phyloP scores from a whole-genome alignment of 2,888 invertebrate species.

The Dynastes grantii region DNA sequence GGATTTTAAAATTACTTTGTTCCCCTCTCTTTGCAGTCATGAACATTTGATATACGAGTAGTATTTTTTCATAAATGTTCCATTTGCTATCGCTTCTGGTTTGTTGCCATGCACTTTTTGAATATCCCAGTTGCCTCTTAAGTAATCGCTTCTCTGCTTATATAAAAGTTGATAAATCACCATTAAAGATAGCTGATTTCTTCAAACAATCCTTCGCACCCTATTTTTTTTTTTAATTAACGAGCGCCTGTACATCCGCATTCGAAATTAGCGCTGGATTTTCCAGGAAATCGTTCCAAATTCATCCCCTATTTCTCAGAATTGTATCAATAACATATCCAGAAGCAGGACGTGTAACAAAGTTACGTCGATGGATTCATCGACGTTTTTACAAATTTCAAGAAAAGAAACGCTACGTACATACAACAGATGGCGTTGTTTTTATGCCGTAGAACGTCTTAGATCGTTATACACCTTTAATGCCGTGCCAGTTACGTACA shows the following conservation, averaged over 20 bases:
- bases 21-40: too few species aligned
- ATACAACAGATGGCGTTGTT: slow-evolving; percentile 24
- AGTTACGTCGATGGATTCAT: slow-evolving; percentile 26
- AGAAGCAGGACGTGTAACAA: not conserved
- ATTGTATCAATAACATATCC: not conserved
- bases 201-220: too few species aligned
- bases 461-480: not conserved
- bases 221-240: too few species aligned
- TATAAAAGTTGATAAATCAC: too few species aligned
- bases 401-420: not conserved
- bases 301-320: not conserved
- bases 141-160: too few species aligned
- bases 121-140: too few species aligned
- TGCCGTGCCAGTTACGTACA: not conserved
- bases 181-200: too few species aligned
- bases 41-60: too few species aligned
- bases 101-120: too few species aligned
- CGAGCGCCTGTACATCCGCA: not conserved
- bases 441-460: not conserved
- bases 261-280: not conserved
- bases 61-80: too few species aligned
- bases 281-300: not conserved
- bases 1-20: too few species aligned
- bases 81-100: too few species aligned
- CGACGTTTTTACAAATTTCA: not conserved